phyloP scores from a whole-genome alignment of 37 sponge, comb jelly and placozoan genomes.

The Chondrosia reniformis region DNA sequence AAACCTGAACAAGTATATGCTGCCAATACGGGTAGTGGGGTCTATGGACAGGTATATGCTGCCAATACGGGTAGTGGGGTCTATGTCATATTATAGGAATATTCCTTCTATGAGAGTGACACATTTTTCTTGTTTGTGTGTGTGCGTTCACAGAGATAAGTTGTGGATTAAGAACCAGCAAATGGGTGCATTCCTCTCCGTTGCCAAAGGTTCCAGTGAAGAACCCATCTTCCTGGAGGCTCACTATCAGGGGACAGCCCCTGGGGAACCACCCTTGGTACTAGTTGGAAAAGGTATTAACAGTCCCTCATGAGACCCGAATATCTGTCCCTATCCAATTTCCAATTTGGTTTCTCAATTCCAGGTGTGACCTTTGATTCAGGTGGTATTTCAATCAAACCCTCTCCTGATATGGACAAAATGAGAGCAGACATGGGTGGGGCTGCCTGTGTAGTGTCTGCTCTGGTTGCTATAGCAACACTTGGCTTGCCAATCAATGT shows the following conservation, averaged over 20 bases:
- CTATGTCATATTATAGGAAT: no score
- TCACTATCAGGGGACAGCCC: slow-evolving; percentile 31
- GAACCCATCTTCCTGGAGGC: slow-evolving; percentile 80
- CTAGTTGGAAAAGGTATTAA: slow-evolving; percentile 85
- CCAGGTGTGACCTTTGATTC: slow-evolving; percentile 95
- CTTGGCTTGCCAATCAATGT: slow-evolving; percentile 62
- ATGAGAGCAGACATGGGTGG: slow-evolving; percentile 98
- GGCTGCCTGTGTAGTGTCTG: slow-evolving; percentile 75
- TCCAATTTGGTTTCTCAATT: background rate
- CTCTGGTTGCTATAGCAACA: slow-evolving; percentile 55
- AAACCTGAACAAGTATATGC: background rate
- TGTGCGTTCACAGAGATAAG: background rate
- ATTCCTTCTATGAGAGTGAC: background rate
- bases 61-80: slow-evolving; percentile 2
- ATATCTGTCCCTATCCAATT: background rate
- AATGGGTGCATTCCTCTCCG: slow-evolving; percentile 84
- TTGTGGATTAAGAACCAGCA: slow-evolving; percentile 74
- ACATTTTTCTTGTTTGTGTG: background rate
- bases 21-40: slow-evolving; percentile 3
- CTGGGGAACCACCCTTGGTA: slow-evolving; percentile 39
- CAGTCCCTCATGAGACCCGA: background rate
- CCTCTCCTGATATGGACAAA: slow-evolving; percentile 76
- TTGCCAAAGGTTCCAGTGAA: slow-evolving; percentile 85
- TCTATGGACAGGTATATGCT: background rate
- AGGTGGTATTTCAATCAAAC: slow-evolving; percentile 95